These are phyloP conservation scores for Chiloscyllium punctatum DNA, from an alignment of 2,797 vertebrate species.

Conservation along the genomic window DNA sequence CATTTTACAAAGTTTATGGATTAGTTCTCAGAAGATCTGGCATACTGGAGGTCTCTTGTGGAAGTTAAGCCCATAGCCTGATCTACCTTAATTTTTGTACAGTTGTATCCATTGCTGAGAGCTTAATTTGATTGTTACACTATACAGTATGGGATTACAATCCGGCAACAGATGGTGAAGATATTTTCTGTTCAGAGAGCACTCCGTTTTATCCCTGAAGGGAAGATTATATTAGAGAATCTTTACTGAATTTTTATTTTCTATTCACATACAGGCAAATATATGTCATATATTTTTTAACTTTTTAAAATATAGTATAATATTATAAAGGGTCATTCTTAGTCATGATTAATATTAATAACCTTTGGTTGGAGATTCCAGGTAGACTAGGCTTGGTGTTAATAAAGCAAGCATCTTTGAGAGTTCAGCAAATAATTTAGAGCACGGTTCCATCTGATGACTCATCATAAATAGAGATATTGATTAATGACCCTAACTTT, in stretches of 20 bases:
- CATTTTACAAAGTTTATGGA: neutral
- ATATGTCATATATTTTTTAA: neutral
- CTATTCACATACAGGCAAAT: neutral
- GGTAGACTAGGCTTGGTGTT: neutral
- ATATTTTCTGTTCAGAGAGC: neutral
- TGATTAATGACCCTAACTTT: neutral
- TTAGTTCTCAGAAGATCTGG: neutral
- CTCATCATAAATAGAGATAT: neutral
- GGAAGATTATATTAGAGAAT: neutral
- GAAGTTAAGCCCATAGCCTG: neutral
- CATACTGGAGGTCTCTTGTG: neutral
- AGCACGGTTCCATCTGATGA: neutral
- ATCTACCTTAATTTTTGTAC: neutral
- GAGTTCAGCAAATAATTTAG: neutral
- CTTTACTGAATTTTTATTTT: neutral
- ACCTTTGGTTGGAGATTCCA: neutral
- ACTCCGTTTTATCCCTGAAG: conserved; percentile 4
- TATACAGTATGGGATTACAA: conserved; percentile 12
- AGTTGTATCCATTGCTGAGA: neutral
- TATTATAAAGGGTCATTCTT: neutral
- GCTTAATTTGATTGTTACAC: neutral
- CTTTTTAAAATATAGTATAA: neutral
- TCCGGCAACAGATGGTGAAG: neutral
- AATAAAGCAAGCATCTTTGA: neutral
- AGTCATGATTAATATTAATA: neutral